These are phyloP conservation scores for Coccyzus lansbergi DNA, from an alignment of 2,797 vertebrate species.

Conservation along the genomic window DNA sequence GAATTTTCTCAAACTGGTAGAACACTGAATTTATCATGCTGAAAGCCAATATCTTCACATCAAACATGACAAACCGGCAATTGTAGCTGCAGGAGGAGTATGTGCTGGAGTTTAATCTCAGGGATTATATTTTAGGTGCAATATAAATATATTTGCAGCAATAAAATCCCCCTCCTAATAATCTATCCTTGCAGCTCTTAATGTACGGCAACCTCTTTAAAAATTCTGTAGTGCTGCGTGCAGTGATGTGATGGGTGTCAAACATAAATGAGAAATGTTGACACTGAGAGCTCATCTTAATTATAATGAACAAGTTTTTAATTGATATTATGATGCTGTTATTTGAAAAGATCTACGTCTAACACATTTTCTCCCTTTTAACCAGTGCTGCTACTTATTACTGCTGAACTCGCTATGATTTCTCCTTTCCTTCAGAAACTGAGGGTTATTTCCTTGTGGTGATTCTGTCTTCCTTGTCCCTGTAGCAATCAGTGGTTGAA, in stretches of 20 bases:
- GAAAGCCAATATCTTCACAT: background rate
- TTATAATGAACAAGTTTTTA: background rate
- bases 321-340: background rate
- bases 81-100: background rate
- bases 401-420: rapidly evolving
- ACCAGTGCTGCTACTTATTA: background rate
- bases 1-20: background rate
- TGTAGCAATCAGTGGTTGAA: background rate
- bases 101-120: background rate
- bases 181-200: background rate
- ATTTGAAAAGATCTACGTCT: background rate
- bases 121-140: background rate
- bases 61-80: background rate
- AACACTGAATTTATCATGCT: background rate
- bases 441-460: background rate
- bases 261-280: background rate
- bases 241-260: background rate
- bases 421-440: background rate
- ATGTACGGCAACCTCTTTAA: background rate
- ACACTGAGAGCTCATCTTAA: rapidly evolving
- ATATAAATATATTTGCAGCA: background rate
- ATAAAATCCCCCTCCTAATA: background rate
- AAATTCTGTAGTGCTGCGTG: background rate
- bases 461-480: background rate
- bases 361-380: background rate